phyloP scores from a whole-genome alignment of 1,140 invertebrate genomes.

The Neotoxoptera formosana region DNA sequence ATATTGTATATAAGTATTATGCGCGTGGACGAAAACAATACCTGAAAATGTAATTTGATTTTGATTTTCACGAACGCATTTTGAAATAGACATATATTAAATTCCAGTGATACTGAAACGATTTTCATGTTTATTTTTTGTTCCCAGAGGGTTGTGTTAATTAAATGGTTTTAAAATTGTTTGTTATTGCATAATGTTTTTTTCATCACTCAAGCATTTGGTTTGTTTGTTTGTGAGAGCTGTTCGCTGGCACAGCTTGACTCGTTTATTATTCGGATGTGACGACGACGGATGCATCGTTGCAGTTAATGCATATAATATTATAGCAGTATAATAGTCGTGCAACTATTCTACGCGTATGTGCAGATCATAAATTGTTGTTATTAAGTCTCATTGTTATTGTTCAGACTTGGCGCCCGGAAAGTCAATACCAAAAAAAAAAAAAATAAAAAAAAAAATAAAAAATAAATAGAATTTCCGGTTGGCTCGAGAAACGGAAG shows the following conservation, averaged over 20 bases:
- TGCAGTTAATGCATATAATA: neutral
- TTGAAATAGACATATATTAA: neutral
- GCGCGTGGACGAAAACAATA: too few species aligned
- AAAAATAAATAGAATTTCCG: conserved; percentile 1
- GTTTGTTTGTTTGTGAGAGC: neutral
- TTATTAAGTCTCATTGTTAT: neutral
- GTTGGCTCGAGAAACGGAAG: neutral
- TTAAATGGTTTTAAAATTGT: neutral
- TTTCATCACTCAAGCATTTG: neutral
- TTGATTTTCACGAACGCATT: neutral
- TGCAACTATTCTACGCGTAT: neutral
- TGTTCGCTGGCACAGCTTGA: neutral
- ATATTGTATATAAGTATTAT: too few species aligned
- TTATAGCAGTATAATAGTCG: neutral
- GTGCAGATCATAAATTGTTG: neutral
- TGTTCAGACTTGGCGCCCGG: neutral
- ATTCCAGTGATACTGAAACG: neutral
- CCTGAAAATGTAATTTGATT: too few species aligned
- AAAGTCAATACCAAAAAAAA: neutral
- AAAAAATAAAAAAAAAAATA: neutral
- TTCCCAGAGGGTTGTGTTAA: neutral
- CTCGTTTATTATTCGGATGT: neutral
- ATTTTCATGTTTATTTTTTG: too few species aligned
- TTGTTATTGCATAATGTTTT: neutral
- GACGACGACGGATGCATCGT: neutral